Percentiles rank a stretch among this genome's conserved stretches.
Evolutionary conservation across 2,888 invertebrate species (phyloP).

Genomic region (Brachypterus glaber): DNA sequence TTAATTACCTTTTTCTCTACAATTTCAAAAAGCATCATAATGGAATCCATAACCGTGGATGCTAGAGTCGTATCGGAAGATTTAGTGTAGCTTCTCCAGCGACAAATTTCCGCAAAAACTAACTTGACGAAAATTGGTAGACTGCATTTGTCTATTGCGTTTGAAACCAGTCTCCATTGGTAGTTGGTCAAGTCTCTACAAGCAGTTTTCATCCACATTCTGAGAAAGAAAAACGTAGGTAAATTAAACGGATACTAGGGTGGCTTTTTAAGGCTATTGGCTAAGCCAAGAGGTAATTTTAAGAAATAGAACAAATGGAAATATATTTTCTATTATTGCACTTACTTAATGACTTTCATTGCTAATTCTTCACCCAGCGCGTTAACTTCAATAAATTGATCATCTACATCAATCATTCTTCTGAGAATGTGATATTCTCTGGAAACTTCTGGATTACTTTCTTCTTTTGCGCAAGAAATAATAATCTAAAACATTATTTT

Average conservation of each 20-base stretch:
- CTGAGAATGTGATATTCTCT: constrained; percentile 77
- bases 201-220: constrained; percentile 88
- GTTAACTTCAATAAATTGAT: constrained; percentile 82
- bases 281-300: too few relatives aligned
- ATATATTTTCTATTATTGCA: constrained; percentile 11
- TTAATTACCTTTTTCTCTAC: constrained; percentile 78
- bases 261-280: too few relatives aligned
- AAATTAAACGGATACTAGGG: too few relatives aligned
- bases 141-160: constrained; percentile 87
- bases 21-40: constrained; percentile 91
- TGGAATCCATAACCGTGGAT: constrained; percentile 92
- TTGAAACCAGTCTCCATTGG: constrained; percentile 90
- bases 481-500: constrained; percentile 60
- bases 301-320: neutral
- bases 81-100: constrained; percentile 95
- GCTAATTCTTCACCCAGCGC: constrained; percentile 89
- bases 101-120: constrained; percentile 93
- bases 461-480: constrained; percentile 83
- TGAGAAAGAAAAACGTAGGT: too few relatives aligned
- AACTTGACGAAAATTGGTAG: constrained; percentile 94
- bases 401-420: constrained; percentile 80
- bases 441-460: constrained; percentile 75
- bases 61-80: constrained; percentile 88
- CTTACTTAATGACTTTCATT: constrained; percentile 78
- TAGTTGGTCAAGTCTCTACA: constrained; percentile 82